phyloP scores from a whole-genome alignment of 2,888 invertebrate genomes.

The Sycophila texana region DNA sequence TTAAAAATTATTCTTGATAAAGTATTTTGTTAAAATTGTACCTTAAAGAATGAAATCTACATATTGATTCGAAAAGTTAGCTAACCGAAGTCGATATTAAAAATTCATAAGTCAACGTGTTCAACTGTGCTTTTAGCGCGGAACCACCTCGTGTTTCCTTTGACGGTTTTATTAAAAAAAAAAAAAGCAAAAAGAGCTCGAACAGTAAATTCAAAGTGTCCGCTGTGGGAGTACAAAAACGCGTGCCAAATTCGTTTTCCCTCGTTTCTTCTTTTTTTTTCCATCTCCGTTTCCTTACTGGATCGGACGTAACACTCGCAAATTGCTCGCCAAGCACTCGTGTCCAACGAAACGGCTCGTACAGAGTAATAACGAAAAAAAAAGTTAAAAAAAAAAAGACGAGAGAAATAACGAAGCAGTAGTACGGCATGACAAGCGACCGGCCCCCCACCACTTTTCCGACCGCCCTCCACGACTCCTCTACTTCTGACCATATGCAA shows the following conservation, averaged over 20 bases:
- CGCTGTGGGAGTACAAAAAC: conserved; percentile 17
- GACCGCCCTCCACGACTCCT: conserved; percentile 48
- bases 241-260: conserved; percentile 38
- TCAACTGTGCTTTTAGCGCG: too few relatives aligned
- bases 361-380: neutral
- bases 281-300: conserved; percentile 55
- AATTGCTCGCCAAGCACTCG: conserved; percentile 48
- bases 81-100: too few relatives aligned
- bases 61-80: too few relatives aligned
- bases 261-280: conserved; percentile 45
- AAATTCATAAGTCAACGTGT: too few relatives aligned
- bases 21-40: too few relatives aligned
- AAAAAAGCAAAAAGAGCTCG: too few relatives aligned
- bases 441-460: conserved; percentile 27
- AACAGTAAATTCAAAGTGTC: conserved; percentile 25
- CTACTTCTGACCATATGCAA: conserved; percentile 49
- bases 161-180: too few relatives aligned
- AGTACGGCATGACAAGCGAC: conserved; percentile 32
- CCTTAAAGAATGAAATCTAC: too few relatives aligned
- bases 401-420: neutral
- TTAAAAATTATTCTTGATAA: too few relatives aligned
- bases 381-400: conserved; percentile 1
- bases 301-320: conserved; percentile 51
- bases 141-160: too few relatives aligned
- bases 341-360: conserved; percentile 18